These are phyloP conservation scores for Exephanes ischioxanthus DNA, from an alignment of 2,888 invertebrate species.

Conservation along the genomic window DNA sequence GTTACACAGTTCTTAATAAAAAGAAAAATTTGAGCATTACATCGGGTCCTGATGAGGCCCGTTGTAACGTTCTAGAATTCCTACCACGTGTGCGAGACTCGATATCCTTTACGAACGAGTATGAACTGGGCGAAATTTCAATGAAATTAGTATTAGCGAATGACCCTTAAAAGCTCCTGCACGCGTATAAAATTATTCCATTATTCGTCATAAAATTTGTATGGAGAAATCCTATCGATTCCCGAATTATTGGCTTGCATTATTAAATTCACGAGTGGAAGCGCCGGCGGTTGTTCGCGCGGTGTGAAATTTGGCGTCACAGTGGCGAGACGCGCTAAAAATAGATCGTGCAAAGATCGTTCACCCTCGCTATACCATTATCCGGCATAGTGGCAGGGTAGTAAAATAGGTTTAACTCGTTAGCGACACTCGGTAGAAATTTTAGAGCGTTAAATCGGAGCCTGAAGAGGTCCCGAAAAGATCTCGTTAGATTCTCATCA, in stretches of 20 bases:
- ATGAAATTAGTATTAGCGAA: neutral
- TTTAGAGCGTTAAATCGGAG: no score
- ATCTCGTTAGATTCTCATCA: no score
- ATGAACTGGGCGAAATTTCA: neutral
- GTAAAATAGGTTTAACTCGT: neutral
- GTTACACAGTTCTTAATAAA: no score
- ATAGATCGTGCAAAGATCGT: neutral
- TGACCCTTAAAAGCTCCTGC: neutral
- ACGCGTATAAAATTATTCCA: neutral
- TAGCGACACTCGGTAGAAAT: neutral
- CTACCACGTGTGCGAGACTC: neutral
- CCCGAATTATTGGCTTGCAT: neutral
- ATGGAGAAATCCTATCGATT: neutral
- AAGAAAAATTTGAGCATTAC: no score
- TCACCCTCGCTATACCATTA: neutral
- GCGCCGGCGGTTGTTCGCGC: neutral
- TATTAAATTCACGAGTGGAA: slow-evolving; percentile 11
- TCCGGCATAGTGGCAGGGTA: neutral
- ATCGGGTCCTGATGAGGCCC: no score
- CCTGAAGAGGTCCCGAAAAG: no score
- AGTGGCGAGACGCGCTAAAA: slow-evolving; percentile 9
- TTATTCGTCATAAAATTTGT: neutral
- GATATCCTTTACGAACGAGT: neutral
- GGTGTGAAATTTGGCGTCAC: neutral
- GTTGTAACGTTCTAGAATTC: no score